Conservation (phyloP, 2,888 invertebrate species). For the Archips crataeganus region DNA sequence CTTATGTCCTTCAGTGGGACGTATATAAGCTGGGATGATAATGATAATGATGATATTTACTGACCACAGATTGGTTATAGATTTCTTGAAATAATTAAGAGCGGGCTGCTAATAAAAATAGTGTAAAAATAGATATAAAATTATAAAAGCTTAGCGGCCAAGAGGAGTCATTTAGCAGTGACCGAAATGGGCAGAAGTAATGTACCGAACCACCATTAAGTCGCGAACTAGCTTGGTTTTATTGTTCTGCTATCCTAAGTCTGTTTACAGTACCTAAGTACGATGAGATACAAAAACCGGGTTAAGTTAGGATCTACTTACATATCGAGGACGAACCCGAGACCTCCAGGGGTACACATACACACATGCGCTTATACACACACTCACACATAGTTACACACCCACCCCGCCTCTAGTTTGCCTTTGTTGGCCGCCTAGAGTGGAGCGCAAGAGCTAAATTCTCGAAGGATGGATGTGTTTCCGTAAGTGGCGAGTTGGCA, state of each 20-base stretch:
- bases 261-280: background rate
- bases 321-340: too few relatives aligned
- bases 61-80: background rate
- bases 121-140: background rate
- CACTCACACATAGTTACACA: too few relatives aligned
- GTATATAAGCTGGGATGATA: too few relatives aligned
- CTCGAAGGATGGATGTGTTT: too few relatives aligned
- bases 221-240: conserved; percentile 32
- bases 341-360: too few relatives aligned
- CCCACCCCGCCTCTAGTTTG: too few relatives aligned
- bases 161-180: background rate
- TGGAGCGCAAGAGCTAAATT: too few relatives aligned
- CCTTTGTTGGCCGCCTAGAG: too few relatives aligned
- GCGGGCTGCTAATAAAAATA: background rate
- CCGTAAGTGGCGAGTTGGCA: too few relatives aligned
- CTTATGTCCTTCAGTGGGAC: too few relatives aligned
- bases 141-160: background rate
- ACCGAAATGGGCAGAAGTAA: conserved; percentile 20
- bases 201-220: conserved; percentile 36
- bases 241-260: background rate
- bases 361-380: too few relatives aligned
- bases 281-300: background rate
- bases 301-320: background rate
- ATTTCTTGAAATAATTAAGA: background rate
- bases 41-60: too few relatives aligned